phyloP scores from a whole-genome alignment of 2,797 vertebrate species.

The Coreius guichenoti region DNA sequence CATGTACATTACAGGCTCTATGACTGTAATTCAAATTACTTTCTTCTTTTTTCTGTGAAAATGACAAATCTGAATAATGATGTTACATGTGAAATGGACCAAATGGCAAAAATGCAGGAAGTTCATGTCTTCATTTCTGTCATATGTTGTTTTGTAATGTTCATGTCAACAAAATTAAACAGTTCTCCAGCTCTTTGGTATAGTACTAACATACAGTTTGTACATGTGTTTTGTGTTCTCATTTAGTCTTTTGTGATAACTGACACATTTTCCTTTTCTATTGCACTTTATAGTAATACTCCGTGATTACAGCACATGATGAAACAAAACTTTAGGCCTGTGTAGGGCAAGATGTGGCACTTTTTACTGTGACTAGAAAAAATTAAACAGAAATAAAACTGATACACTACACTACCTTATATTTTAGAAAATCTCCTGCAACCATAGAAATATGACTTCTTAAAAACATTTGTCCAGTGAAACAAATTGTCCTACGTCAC shows the following conservation, averaged over 20 bases:
- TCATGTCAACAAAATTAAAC: conserved; percentile 20
- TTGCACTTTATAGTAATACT: background rate
- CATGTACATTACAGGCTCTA: background rate
- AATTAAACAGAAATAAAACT: background rate
- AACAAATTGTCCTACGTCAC: background rate
- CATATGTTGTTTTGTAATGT: conserved; percentile 12
- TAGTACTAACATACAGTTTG: background rate
- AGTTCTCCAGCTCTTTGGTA: background rate
- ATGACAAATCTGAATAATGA: background rate
- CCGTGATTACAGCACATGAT: background rate
- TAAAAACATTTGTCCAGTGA: background rate
- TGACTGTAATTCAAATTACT: background rate
- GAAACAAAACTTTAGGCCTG: background rate
- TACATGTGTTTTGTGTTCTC: background rate
- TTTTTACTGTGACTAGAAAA: background rate
- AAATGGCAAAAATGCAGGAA: conserved; percentile 8
- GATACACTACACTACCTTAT: background rate
- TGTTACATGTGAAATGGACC: conserved; percentile 13
- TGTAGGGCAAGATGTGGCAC: background rate
- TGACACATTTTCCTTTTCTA: background rate
- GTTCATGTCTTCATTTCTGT: conserved; percentile 3
- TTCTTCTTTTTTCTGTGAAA: background rate
- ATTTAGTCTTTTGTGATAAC: background rate
- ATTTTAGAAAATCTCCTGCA: background rate
- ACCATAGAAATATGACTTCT: background rate